phyloP scores from a whole-genome alignment of 1,140 invertebrate species.

The Euwallacea similis region DNA sequence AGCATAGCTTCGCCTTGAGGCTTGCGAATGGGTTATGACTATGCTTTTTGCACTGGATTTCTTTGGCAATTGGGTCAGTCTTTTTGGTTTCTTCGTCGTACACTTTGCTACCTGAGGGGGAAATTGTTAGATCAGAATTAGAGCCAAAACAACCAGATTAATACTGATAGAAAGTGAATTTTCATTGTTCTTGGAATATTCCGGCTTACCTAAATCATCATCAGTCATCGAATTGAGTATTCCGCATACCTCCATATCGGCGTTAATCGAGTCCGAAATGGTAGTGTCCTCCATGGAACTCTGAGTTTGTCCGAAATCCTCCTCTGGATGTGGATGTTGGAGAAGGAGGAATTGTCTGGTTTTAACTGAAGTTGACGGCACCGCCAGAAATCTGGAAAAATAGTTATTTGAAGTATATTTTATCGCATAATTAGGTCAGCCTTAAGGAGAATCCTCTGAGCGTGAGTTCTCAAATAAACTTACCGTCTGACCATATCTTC shows the following conservation, averaged over 20 bases:
- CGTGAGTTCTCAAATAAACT: neutral
- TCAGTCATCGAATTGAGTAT: constrained; percentile 52
- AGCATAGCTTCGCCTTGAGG: constrained; percentile 54
- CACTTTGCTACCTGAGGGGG: constrained; percentile 27
- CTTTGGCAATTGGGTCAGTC: constrained; percentile 51
- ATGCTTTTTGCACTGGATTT: constrained; percentile 49
- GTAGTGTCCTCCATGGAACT: constrained; percentile 56
- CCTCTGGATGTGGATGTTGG: constrained; percentile 49
- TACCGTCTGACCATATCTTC: constrained; percentile 52
- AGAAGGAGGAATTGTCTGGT: constrained; percentile 50
- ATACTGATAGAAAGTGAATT: too few relatives aligned
- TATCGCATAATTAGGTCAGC: neutral
- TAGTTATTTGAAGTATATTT: neutral
- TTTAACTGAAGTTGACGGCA: constrained; percentile 47
- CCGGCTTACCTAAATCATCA: constrained; percentile 43
- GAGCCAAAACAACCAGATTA: neutral
- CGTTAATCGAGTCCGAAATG: constrained; percentile 57
- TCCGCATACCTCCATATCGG: constrained; percentile 57
- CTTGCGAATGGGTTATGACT: constrained; percentile 49
- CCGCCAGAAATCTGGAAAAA: constrained; percentile 45
- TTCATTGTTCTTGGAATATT: neutral
- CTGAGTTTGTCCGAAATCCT: constrained; percentile 52
- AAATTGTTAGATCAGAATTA: constrained; percentile 4
- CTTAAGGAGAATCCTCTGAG: neutral
- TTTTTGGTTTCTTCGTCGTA: constrained; percentile 49